Conservation (phyloP, 2,888 invertebrate species). For the Dolichomitus sp. region DNA sequence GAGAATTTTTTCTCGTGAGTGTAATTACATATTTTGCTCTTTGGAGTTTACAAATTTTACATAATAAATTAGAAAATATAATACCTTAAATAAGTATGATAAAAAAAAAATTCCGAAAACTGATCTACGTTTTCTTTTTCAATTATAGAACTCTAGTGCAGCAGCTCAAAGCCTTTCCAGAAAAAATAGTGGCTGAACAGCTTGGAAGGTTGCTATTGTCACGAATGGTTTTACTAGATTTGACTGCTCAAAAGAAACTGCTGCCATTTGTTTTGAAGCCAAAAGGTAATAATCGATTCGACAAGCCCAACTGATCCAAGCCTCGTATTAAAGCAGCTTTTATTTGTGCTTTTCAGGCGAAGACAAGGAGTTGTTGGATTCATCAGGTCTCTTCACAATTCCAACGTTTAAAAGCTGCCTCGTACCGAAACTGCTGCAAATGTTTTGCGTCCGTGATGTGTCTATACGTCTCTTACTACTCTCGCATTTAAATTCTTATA, state of each 20-base stretch:
- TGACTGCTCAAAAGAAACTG: constrained; percentile 91
- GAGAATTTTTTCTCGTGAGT: constrained; percentile 91
- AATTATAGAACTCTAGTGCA: constrained; percentile 88
- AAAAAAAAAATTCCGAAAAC: neutral
- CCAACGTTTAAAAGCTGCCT: constrained; percentile 91
- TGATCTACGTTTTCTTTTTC: constrained; percentile 29
- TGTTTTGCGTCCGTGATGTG: constrained; percentile 95
- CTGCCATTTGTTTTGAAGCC: constrained; percentile 92
- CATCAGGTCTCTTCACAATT: constrained; percentile 89
- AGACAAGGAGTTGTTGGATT: constrained; percentile 56
- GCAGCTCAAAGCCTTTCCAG: constrained; percentile 91
- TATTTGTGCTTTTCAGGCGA: constrained; percentile 42
- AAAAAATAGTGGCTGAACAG: constrained; percentile 93
- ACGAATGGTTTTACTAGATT: constrained; percentile 94
- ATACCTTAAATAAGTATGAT: neutral
- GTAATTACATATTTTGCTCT: neutral
- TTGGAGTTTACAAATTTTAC: neutral
- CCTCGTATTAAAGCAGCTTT: neutral
- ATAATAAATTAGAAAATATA: too few relatives aligned
- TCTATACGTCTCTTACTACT: constrained; percentile 93
- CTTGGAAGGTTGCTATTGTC: constrained; percentile 93
- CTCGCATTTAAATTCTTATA: constrained; percentile 92
- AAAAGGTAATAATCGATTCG: constrained; percentile 87
- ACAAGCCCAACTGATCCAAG: neutral
- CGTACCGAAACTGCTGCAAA: constrained; percentile 92